These are phyloP conservation scores for Sarcophaga caerulescens DNA, from an alignment of 2,888 invertebrate genomes.

Conservation along the genomic window DNA sequence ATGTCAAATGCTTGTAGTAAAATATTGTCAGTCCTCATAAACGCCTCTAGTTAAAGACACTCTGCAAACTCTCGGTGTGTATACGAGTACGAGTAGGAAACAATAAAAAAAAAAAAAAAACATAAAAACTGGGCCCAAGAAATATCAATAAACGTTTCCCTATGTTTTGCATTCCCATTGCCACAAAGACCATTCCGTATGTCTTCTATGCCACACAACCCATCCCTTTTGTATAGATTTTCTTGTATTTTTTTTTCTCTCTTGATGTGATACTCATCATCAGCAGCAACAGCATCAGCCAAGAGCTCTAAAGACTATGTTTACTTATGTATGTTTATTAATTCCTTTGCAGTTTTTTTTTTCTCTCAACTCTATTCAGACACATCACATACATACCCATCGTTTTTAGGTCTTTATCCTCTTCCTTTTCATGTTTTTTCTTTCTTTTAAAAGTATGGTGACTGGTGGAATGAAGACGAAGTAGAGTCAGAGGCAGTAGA, in stretches of 20 bases:
- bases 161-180: constrained; percentile 52
- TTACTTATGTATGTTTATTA: constrained; percentile 28
- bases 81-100: neutral
- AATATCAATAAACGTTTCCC: constrained; percentile 52
- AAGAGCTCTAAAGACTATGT: constrained; percentile 22
- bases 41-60: constrained; percentile 60
- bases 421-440: neutral
- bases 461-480: neutral
- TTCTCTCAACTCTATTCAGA: constrained; percentile 8
- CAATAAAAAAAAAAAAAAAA: neutral
- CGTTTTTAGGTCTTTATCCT: neutral
- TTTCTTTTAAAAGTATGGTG: constrained; percentile 1
- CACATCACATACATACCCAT: neutral
- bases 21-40: constrained; percentile 60
- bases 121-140: neutral
- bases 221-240: constrained; percentile 35
- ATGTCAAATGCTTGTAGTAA: constrained; percentile 55
- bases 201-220: constrained; percentile 6
- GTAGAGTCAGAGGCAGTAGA: neutral
- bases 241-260: constrained; percentile 18
- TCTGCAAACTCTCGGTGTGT: too few relatives aligned
- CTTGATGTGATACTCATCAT: neutral
- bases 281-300: constrained; percentile 23
- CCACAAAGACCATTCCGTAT: constrained; percentile 35
- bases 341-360: neutral